A percentile compares a stretch with the other conserved stretches of the same genome.
phyloP scores from a whole-genome alignment of 2,797 vertebrate species.

The Galago senegalensis region DNA sequence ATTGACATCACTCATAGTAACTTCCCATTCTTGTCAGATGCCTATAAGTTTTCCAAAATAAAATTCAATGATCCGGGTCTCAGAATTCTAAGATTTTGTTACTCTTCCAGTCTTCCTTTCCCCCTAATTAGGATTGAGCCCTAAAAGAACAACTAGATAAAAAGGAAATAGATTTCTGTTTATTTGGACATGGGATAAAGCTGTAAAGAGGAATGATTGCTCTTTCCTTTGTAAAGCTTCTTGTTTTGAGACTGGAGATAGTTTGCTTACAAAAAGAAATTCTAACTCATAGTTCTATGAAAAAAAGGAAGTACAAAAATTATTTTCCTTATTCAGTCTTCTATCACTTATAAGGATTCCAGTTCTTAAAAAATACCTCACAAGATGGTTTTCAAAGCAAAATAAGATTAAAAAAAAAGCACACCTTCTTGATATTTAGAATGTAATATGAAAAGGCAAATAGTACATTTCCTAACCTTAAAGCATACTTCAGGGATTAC shows the following conservation, averaged over 20 bases:
- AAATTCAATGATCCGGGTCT: neutral
- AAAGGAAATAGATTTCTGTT: conserved; percentile 57
- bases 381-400: conserved; percentile 50
- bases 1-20: neutral
- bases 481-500: neutral
- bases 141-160: conserved; percentile 34
- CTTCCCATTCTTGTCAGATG: neutral
- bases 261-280: conserved; percentile 29
- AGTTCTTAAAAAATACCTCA: conserved; percentile 35
- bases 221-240: conserved; percentile 38
- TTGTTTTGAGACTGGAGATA: conserved; percentile 21
- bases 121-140: neutral
- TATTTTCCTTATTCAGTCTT: conserved; percentile 45
- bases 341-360: neutral
- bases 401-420: neutral
- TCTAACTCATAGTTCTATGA: neutral
- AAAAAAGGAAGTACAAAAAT: neutral
- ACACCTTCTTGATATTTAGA: neutral
- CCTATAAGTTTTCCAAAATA: conserved; percentile 16
- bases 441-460: neutral
- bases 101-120: neutral
- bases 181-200: conserved; percentile 61
- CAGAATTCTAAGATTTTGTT: conserved; percentile 46
- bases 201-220: conserved; percentile 55
- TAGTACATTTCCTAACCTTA: conserved; percentile 11